These are phyloP conservation scores for Procambarus virginalis DNA, from an alignment of 1,140 invertebrate species.

Conservation along the genomic window DNA sequence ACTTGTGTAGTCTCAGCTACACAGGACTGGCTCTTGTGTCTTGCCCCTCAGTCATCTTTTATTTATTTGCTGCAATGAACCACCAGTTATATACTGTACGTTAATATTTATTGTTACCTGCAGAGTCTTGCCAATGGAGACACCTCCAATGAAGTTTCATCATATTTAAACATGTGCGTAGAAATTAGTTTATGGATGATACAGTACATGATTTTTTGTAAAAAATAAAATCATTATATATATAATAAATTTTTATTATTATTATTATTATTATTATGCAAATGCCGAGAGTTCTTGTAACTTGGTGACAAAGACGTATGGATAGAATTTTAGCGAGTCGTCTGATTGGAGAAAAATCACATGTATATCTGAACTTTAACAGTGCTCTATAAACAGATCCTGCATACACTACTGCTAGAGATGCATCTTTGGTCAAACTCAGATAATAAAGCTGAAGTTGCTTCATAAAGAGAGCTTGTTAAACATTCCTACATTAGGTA, in stretches of 20 bases:
- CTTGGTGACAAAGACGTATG: background rate
- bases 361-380: background rate
- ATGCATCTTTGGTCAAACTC: background rate
- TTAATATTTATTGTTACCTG: background rate
- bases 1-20: background rate
- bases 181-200: background rate
- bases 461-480: background rate
- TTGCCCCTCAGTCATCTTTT: background rate
- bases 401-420: background rate
- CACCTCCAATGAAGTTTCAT: background rate
- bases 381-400: background rate
- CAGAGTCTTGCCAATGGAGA: background rate
- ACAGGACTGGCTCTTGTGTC: background rate
- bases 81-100: background rate
- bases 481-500: background rate
- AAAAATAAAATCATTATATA: background rate
- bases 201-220: background rate
- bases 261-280: background rate
- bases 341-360: background rate
- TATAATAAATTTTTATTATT: background rate
- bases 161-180: background rate
- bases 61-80: background rate
- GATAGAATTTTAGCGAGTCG: background rate
- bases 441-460: background rate
- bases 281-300: background rate